phyloP scores from a whole-genome alignment of 1,140 invertebrate species.

The Magallana gigas region DNA sequence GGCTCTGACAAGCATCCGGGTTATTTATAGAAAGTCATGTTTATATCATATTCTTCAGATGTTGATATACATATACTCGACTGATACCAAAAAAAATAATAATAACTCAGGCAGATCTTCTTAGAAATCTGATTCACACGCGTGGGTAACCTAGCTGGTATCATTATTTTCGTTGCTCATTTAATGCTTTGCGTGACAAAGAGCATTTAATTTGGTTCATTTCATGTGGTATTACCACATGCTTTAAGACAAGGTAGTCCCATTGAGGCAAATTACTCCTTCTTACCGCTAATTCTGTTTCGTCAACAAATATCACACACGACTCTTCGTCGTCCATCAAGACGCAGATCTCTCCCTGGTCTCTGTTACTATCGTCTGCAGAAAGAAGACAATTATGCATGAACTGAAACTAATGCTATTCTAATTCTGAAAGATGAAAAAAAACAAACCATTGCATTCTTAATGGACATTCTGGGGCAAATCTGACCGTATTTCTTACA shows the following conservation, averaged over 20 bases:
- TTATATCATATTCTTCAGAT: too few species aligned
- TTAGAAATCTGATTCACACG: not conserved
- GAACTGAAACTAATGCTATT: too few species aligned
- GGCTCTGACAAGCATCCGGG: too few species aligned
- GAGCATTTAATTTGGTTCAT: not conserved
- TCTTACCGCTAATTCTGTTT: slow-evolving; percentile 25
- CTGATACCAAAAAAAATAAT: too few species aligned
- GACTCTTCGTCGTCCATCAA: slow-evolving; percentile 15
- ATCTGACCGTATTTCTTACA: too few species aligned
- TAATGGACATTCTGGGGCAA: too few species aligned
- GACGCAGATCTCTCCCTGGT: not conserved
- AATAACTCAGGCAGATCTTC: not conserved
- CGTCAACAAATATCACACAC: slow-evolving; percentile 15
- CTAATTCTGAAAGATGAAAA: too few species aligned
- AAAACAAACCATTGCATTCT: too few species aligned
- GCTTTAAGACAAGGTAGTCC: not conserved
- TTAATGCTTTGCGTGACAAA: not conserved
- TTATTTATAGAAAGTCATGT: too few species aligned
- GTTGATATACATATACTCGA: too few species aligned
- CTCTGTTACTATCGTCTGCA: not conserved
- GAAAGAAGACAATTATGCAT: not conserved
- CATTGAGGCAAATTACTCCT: not conserved
- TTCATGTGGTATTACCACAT: not conserved
- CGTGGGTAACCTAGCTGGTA: not conserved
- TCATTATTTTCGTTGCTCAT: not conserved